Conservation (phyloP, 2,797 vertebrate species). For the Epinephelus malabaricus region DNA sequence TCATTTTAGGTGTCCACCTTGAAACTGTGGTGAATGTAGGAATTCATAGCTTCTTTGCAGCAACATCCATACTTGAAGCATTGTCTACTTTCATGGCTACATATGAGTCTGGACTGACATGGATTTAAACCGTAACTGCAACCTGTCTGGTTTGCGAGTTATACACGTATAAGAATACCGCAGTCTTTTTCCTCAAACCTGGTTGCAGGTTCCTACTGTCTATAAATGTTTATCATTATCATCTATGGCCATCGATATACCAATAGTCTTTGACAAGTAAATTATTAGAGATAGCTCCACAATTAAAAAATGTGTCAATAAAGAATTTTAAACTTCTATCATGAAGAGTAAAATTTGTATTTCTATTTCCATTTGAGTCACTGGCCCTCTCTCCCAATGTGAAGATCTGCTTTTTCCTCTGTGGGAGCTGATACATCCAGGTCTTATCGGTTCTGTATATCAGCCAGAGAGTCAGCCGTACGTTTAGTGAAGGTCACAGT, state of each 20-base stretch:
- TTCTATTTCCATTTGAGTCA: slow-evolving; percentile 26
- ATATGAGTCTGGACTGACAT: no score
- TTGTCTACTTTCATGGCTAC: no score
- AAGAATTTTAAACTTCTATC: background rate
- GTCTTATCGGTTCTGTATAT: slow-evolving; percentile 64
- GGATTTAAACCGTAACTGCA: no score
- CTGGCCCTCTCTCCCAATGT: background rate
- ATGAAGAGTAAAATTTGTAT: background rate
- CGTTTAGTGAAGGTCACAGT: slow-evolving; percentile 78
- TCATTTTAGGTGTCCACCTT: no score
- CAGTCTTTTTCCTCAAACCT: background rate
- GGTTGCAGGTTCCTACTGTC: background rate
- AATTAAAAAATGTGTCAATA: background rate
- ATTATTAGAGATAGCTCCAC: background rate
- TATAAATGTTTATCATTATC: background rate
- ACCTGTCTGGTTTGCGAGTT: no score
- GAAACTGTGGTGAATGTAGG: no score
- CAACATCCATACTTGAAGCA: no score
- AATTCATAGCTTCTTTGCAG: no score
- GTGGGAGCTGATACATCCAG: slow-evolving; percentile 42
- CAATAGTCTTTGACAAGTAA: background rate
- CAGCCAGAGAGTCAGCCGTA: slow-evolving; percentile 61
- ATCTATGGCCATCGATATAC: background rate
- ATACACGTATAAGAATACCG: no score
- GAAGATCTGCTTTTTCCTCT: slow-evolving; percentile 16